Conservation (phyloP, 2,888 invertebrate genomes). For the Odontocolon sp. region DNA sequence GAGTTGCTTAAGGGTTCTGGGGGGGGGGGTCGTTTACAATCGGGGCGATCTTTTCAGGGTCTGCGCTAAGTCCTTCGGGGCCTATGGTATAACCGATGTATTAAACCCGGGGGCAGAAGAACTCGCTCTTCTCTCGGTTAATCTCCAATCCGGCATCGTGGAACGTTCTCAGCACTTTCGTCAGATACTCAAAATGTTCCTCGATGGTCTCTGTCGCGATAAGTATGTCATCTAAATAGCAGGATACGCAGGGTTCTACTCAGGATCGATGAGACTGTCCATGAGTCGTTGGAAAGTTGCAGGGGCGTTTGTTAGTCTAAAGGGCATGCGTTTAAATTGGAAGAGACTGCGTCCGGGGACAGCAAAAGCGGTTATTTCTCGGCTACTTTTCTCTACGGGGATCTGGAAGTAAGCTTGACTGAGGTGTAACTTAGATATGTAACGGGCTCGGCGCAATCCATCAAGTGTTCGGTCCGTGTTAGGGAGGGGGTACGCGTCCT, state of each 20-base stretch:
- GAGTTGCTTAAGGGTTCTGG: too few species aligned
- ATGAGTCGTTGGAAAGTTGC: conserved; percentile 42
- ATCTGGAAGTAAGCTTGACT: conserved; percentile 15
- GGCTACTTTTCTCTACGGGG: not conserved
- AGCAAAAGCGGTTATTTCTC: conserved; percentile 18
- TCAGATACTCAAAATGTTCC: conserved; percentile 12
- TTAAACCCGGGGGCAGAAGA: too few species aligned
- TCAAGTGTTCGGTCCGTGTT: conserved; percentile 20
- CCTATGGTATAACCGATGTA: not conserved
- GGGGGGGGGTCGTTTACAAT: too few species aligned
- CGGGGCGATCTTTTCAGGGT: too few species aligned
- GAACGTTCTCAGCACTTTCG: conserved; percentile 15
- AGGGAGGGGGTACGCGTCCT: conserved; percentile 35
- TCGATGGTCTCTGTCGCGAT: not conserved
- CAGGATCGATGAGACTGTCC: conserved; percentile 14
- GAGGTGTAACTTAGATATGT: conserved; percentile 11
- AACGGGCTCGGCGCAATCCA: not conserved
- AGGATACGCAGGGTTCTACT: not conserved
- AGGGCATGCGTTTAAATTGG: conserved; percentile 23
- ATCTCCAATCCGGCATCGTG: conserved; percentile 39
- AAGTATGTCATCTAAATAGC: not conserved
- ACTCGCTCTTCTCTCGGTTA: conserved; percentile 57
- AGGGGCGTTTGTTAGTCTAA: conserved; percentile 24
- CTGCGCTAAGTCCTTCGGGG: not conserved
- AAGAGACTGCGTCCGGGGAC: conserved; percentile 15